Evolutionary conservation across 2,888 invertebrate genomes (phyloP).

Genomic region (Candidula unifasciata): DNA sequence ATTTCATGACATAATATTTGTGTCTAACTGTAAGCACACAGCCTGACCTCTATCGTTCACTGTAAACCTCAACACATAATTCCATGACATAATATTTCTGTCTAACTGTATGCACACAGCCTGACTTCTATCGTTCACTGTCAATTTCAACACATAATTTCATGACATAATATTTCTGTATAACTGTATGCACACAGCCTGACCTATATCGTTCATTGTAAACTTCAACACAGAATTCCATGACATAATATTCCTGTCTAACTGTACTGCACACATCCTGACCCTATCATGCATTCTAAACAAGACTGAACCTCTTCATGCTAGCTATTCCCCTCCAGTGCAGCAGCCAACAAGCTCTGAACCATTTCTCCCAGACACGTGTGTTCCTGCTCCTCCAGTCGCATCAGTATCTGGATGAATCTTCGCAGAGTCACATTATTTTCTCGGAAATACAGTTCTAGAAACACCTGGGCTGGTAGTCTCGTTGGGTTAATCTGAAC

Average conservation of each 20-base stretch:
- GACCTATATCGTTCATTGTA: not conserved
- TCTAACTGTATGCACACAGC: too few relatives aligned
- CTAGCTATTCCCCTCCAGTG: not conserved
- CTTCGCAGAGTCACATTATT: not conserved
- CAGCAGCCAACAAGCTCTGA: not conserved
- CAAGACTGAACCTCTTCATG: too few relatives aligned
- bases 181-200: too few relatives aligned
- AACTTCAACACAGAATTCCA: not conserved
- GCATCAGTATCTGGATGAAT: slow-evolving; percentile 12
- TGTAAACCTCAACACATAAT: too few relatives aligned
- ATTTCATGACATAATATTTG: too few relatives aligned
- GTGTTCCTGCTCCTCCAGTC: not conserved
- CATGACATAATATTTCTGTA: too few relatives aligned
- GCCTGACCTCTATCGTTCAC: too few relatives aligned
- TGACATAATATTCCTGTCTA: not conserved
- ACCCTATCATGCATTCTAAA: not conserved
- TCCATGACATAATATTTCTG: too few relatives aligned
- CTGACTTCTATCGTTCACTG: too few relatives aligned
- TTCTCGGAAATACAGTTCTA: slow-evolving; percentile 19
- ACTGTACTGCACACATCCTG: not conserved
- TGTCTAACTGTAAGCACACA: too few relatives aligned
- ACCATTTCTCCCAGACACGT: not conserved
- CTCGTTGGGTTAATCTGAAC: not conserved
- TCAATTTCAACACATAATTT: too few relatives aligned
- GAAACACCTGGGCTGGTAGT: slow-evolving; percentile 17